These are phyloP conservation scores for Cervus canadensis DNA, from an alignment of 2,113 vertebrate genomes.

Conservation along the genomic window DNA sequence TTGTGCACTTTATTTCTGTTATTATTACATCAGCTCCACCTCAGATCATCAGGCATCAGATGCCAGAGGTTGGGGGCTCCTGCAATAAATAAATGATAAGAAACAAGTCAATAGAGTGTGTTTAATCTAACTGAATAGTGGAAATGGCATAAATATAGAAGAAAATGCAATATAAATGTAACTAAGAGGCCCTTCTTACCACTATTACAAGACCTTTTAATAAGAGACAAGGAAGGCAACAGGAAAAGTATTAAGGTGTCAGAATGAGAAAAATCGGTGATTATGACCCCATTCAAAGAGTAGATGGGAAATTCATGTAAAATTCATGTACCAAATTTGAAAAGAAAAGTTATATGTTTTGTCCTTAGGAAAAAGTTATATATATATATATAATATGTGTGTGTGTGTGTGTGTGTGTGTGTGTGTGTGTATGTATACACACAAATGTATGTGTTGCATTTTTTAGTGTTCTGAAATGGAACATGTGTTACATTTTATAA, in stretches of 20 bases:
- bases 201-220: background rate
- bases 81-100: background rate
- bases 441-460: background rate
- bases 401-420: background rate
- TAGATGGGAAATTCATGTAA: background rate
- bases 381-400: too few relatives aligned
- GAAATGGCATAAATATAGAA: background rate
- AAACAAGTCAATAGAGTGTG: background rate
- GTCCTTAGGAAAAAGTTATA: background rate
- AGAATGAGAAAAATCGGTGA: background rate
- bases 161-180: background rate
- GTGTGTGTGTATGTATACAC: fast-evolving
- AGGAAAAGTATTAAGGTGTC: background rate
- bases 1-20: background rate
- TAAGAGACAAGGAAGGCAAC: background rate
- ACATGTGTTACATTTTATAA: background rate
- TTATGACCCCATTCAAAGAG: background rate
- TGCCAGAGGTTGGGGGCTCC: background rate
- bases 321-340: background rate
- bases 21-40: background rate
- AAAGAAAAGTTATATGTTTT: background rate
- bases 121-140: background rate
- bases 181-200: background rate
- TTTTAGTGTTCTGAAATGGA: background rate
- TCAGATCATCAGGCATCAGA: background rate